Evolutionary conservation across 2,888 invertebrate genomes (phyloP).

Genomic region (Tenthredo scrophulariae): DNA sequence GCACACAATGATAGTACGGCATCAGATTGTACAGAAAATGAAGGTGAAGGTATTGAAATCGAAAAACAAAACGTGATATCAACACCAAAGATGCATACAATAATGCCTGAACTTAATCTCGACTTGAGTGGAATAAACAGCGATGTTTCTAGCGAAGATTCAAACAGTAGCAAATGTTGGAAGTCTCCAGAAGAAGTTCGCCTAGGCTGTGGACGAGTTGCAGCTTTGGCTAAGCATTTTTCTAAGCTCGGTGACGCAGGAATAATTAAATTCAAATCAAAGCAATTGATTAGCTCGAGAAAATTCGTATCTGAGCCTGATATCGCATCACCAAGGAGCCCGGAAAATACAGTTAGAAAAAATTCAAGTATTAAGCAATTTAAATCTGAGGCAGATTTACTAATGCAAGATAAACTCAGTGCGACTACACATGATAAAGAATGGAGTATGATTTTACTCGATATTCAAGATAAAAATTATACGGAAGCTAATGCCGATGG

Average conservation of each 20-base stretch:
- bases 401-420: constrained; percentile 63
- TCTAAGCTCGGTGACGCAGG: constrained; percentile 76
- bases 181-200: constrained; percentile 86
- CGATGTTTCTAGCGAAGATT: constrained; percentile 68
- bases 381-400: constrained; percentile 73
- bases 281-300: constrained; percentile 65
- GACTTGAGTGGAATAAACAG: constrained; percentile 75
- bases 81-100: constrained; percentile 61
- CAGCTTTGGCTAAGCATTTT: constrained; percentile 86
- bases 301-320: constrained; percentile 76
- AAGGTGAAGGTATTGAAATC: constrained; percentile 38
- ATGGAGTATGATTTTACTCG: constrained; percentile 71
- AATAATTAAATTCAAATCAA: constrained; percentile 72
- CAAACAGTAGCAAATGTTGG: constrained; percentile 81
- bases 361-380: constrained; percentile 61
- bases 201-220: constrained; percentile 86
- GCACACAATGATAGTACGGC: constrained; percentile 41
- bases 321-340: constrained; percentile 67
- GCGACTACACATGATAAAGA: constrained; percentile 67
- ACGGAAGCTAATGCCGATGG: constrained; percentile 47
- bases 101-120: constrained; percentile 73
- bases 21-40: constrained; percentile 57
- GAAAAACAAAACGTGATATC: constrained; percentile 44
- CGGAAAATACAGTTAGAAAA: constrained; percentile 55
- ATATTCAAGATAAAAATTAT: constrained; percentile 67